Evolutionary conservation across 2,797 vertebrate genomes (phyloP), one percentile per base, ranked within the genome.

Genomic region (Buceros bicornis): DNA sequence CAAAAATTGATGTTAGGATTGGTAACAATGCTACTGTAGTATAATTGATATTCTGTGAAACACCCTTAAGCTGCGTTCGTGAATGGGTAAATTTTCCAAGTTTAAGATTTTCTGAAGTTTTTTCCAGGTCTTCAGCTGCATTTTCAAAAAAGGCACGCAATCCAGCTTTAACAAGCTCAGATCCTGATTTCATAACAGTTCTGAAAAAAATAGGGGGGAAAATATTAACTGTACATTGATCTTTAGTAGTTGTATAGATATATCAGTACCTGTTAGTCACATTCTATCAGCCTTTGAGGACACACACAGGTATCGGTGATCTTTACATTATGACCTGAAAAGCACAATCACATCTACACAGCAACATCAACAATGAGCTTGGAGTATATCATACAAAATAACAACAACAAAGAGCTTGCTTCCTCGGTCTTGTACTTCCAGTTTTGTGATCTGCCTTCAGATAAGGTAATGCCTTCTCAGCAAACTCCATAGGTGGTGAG

Each of bases 21-120:
- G 99, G 99, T 85, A 99, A 98, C 96, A 99, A 98, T 20, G 99
- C 99, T 56, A 98, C 99, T 0, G 99, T 99, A 90, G 99, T 99
- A 85, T 99, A 99, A 98, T 99, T 99, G 94, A 99, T 99, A 94
- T 99, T 99, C 98, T 99, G 99, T 29, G 99, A 99, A 89, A 99
- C 99, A 20, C 99, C 99, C 97, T 99, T 99, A 94, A 99, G 99
- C 98, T 99, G 99, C 1, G 99, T 99, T 96, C 99, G 98, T 7
- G 99, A 99, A 97, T 99, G 99, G 18, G 99, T 99, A 97, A 99
- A 99, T 98, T 99, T 99, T 86, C 99, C 99, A 77, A 99, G 98
- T 97, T 99, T 99, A 96, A 99, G 97, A 96, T 99, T 99, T 98
- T 99, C 99, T 4, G 99, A 98, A 1, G 99, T 99, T 98, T 99